Evolutionary conservation across 2,113 vertebrate genomes (phyloP), one percentile per base, ranked within the genome.

Genomic region (Charadrius vociferus): DNA sequence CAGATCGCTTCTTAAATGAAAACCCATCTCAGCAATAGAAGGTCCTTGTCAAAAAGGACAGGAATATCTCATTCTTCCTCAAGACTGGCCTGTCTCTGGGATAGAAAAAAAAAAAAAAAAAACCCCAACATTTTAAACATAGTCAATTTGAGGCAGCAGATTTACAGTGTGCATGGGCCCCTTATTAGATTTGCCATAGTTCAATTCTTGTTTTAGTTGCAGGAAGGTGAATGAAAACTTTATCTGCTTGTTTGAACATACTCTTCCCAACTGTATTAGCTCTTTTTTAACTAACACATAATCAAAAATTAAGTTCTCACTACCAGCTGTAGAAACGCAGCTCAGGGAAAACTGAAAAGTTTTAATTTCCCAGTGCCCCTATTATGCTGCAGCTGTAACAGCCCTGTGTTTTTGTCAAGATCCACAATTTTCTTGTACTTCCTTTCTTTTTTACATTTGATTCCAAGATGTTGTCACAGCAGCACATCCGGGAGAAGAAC

Each of bases 311-410:
- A 95, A 95, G 81, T 97, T 95, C 83, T 90, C 50, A 19, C 92
- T 86, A 56, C 97, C 97, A 98, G 97, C 95, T 97, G 93, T 73
- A 96, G 90, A 96, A 97, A 97, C 21, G 89, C 77, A 92, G 96
- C 91, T 89, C 52, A 66, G 96, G 96, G 97, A 97, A 59, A 96
- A 73, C 49, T 19, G 88, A 47, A 65, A 97, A 96, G 74, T 92
- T 98, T 98, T 98, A 86, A 98, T 98, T 98, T 98, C 98, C 97
- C 97, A 91, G 21, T 49, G 81, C 86, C 66, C 71, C 93, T 83
- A 93, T 98, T 92, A 91, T 89, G 30, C 78, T 82, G 89, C 96
- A 97, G 97, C 97, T 98, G 96, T 67, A 95, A 68, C 37, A 92
- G 84, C 49, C 22, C 74, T 0, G 1, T 30, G 87, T 56, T 86